Conservation (phyloP, 2,888 invertebrate species). For the Neoaliturus tenellus region DNA sequence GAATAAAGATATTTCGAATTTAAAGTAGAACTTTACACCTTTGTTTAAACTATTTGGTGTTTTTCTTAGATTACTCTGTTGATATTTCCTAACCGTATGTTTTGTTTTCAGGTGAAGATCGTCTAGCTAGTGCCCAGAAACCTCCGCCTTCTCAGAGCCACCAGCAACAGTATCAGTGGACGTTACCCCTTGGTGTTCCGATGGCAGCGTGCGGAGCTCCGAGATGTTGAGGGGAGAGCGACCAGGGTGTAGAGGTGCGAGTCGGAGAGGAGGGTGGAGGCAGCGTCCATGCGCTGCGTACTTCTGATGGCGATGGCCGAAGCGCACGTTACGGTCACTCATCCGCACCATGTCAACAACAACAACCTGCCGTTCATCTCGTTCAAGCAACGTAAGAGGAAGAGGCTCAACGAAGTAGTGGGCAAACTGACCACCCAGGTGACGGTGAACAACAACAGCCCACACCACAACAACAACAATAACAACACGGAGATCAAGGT, state of each 20-base stretch:
- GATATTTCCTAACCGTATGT: no score
- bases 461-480: conserved; percentile 72
- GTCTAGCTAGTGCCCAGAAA: background rate
- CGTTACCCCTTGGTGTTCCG: conserved; percentile 29
- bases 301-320: conserved; percentile 86
- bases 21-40: no score
- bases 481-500: conserved; percentile 70
- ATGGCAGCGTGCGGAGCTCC: background rate
- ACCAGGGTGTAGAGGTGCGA: background rate
- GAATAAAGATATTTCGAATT: no score
- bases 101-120: conserved; percentile 19
- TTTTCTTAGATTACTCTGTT: no score
- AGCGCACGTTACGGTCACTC: conserved; percentile 65
- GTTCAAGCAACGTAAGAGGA: conserved; percentile 83
- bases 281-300: conserved; percentile 75
- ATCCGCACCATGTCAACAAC: conserved; percentile 64
- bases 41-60: no score
- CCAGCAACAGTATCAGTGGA: background rate
- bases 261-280: conserved; percentile 21
- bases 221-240: conserved; percentile 25
- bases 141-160: background rate
- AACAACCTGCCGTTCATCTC: conserved; percentile 78
- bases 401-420: conserved; percentile 86
- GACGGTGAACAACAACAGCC: conserved; percentile 72
- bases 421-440: conserved; percentile 80